Base-by-base conservation (phyloP, 2,888 invertebrate genomes). In the Drosophila ustulata region DNA sequence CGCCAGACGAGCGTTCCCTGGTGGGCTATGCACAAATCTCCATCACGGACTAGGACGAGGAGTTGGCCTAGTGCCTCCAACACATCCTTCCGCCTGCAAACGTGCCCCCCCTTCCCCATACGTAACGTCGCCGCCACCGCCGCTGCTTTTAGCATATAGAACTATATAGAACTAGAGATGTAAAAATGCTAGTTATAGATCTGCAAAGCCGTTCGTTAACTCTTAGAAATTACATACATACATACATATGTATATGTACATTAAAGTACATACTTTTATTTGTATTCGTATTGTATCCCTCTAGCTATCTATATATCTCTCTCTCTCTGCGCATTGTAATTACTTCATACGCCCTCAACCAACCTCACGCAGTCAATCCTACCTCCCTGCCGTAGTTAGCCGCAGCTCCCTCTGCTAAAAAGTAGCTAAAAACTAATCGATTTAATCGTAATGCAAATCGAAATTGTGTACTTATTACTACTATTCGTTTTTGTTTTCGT, bases 11-110 rank as follows among this genome's bases (percentile, higher is more conserved):
- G 93, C 97, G 97, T 91, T 96, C 98, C 47, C 94, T 99, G 81
- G 95, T 99, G 91, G 99, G 99, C 90, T 99, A 96, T 94, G 99
- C 99, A 92, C 99, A 99, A 94, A 96, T 99, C 92, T 98, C 98
- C 87, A 96, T 98, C 92, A 96, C 96, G 81, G 97, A 97, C 94
- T 97, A 95, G 92, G 82, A 78, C 34, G 52, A 59, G 71, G 72
- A 71, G 68, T 62, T 62, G 66, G 80, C 80, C 71, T 69, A 71
- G 66, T 69, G 71, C 62, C 71, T 41, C 39, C 3, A 5, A 6
- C 13, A 46, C 50, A 46, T 9, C 32, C 45, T 58, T 45, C 57
- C 37, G 46, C 52, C 18, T 18, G 6, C 28, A 43, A 25, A 37
- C 53, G 32, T 37, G 5, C 26, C 39, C 65, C 57, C 39, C 65